These are phyloP conservation scores for Grallaria varia DNA, from an alignment of 2,113 vertebrate genomes.

Conservation along the genomic window DNA sequence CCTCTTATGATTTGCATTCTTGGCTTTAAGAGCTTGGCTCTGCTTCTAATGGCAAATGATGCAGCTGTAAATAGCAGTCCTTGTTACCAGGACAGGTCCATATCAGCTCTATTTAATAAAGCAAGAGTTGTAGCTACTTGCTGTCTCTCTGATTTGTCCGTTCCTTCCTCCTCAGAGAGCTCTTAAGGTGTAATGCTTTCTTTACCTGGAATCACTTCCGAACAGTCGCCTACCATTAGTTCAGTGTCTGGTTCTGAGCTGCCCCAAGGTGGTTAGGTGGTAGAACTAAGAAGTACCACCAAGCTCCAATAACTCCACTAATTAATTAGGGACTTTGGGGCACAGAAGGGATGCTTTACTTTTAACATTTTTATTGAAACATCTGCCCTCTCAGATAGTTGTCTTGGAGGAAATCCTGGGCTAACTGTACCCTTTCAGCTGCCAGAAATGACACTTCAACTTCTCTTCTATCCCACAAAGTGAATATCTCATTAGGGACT, in stretches of 20 bases:
- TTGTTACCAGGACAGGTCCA: background rate
- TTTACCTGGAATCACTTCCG: slow-evolving; percentile 25
- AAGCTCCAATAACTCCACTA: slow-evolving; percentile 38
- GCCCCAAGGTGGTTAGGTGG: background rate
- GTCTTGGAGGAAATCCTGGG: slow-evolving; percentile 30
- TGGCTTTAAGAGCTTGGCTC: background rate
- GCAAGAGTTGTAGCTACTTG: background rate
- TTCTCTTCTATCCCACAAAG: background rate
- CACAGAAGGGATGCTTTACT: slow-evolving; percentile 36
- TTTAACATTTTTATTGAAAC: slow-evolving; percentile 59
- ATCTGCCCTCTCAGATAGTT: slow-evolving; percentile 41
- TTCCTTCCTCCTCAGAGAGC: background rate
- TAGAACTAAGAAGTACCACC: background rate
- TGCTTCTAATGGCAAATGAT: background rate
- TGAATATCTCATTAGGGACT: slow-evolving; percentile 15
- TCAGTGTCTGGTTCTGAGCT: background rate
- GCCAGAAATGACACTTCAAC: slow-evolving; percentile 49
- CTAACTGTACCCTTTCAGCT: slow-evolving; percentile 18
- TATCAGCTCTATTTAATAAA: background rate
- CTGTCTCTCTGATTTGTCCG: background rate
- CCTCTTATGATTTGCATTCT: background rate
- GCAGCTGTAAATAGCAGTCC: background rate
- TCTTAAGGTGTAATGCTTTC: background rate
- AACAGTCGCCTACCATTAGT: background rate
- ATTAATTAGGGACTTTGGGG: slow-evolving; percentile 59